phyloP scores from a whole-genome alignment of 2,797 vertebrate genomes.

The Girardinus metallicus region DNA sequence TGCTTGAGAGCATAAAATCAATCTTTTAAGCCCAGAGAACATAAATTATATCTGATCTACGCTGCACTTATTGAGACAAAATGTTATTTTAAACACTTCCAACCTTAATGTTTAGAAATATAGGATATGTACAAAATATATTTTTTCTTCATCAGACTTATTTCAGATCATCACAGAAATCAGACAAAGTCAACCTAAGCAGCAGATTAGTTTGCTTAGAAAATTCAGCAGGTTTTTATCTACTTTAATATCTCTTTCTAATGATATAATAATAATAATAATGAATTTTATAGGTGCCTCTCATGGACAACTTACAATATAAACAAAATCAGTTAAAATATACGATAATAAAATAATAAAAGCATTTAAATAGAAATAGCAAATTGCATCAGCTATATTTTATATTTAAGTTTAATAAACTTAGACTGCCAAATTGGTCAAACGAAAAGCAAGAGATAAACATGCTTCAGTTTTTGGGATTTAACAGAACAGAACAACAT shows the following conservation, averaged over 20 bases:
- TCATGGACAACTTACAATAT: too few species aligned
- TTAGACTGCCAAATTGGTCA: neutral
- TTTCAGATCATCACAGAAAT: neutral
- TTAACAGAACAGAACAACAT: neutral
- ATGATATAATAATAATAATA: too few species aligned
- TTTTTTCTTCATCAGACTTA: neutral
- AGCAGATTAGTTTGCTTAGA: neutral
- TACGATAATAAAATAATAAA: too few species aligned
- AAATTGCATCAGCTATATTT: too few species aligned
- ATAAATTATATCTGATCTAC: conserved; percentile 20
- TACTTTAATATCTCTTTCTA: neutral
- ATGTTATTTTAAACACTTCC: conserved; percentile 18
- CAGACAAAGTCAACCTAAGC: neutral
- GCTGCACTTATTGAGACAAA: conserved; percentile 30
- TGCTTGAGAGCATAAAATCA: conserved; percentile 36
- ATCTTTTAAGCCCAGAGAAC: conserved; percentile 25
- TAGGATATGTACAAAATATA: conserved; percentile 1
- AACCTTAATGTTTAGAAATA: conserved; percentile 24
- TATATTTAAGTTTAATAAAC: too few species aligned
- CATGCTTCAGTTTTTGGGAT: neutral
- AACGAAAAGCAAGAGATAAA: neutral
- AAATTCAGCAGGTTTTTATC: neutral
- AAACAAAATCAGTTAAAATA: too few species aligned
- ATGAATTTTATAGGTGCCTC: too few species aligned
- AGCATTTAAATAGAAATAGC: too few species aligned